Evolutionary conservation across 2,797 vertebrate species (phyloP), one percentile per base, ranked within the genome.

Genomic region (Pantherophis vulpinus): DNA sequence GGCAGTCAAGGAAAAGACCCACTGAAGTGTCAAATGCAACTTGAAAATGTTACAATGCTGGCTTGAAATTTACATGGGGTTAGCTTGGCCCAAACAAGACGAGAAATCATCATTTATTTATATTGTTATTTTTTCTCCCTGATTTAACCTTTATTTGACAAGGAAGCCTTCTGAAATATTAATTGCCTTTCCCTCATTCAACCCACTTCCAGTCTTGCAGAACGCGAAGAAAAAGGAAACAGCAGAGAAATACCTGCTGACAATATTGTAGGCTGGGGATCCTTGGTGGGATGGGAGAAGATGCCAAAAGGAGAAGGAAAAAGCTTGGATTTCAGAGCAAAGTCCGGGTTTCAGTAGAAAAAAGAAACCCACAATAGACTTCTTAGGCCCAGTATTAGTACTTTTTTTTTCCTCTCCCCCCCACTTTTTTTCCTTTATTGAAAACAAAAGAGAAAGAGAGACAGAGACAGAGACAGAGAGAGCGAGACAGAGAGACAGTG

Each of bases 161-260:
- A 95, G 92, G 16, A 94, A 1, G 9, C 13, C 12, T 96, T 51
- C n/a, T 96, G 91, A 96, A 97, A 97, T 97, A 97, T 96, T 97
- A 91, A 95, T 95, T 93, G 20, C 0, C 0, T 47, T 93, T 74
- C 16, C 74, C 29, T 47, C 94, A 18, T 20, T 8, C 56, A 16
- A 27, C 42, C 58, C 14, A 16, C 9, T 55, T 54, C 18, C 25
- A 13, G 6, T 13, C 42, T 89, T 93, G 56, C 90, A n/a, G 54
- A 94, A 90, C 70, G 61, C 25, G 90, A 94, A 96, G 86, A 92
- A 86, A 94, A 94, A 79, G 70, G 93, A 95, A 94, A 94, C 70
- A 93, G 42, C 18, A 94, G 90, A 90, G 58, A 91, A 93, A 20
- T 87, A 83, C 5, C 87, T 9, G 87, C 4, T 89, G 5, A 89